Evolutionary conservation across 2,888 invertebrate species (phyloP).

Genomic region (Hypolimnas misippus): DNA sequence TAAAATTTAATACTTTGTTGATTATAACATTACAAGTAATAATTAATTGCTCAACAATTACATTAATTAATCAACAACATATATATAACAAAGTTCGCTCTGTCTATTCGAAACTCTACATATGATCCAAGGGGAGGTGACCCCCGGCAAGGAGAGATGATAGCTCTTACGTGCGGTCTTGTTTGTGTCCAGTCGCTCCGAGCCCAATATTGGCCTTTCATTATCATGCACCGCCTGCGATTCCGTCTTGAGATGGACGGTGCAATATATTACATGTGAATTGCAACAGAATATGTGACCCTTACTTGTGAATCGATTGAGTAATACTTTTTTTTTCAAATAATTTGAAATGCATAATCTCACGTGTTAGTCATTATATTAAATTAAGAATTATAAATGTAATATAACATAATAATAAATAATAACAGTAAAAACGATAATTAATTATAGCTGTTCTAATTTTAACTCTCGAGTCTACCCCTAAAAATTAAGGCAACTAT

Average conservation of each 20-base stretch:
- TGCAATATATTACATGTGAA: conserved; percentile 33
- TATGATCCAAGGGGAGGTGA: conserved; percentile 45
- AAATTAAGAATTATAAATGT: no score
- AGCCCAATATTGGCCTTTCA: conserved; percentile 71
- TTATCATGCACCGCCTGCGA: conserved; percentile 59
- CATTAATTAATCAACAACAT: no score
- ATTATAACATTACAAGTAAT: no score
- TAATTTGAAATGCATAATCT: neutral
- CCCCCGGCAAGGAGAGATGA: conserved; percentile 59
- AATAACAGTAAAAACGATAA: neutral
- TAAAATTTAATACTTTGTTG: no score
- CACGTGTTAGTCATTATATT: no score
- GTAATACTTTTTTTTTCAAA: neutral
- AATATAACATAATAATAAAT: neutral
- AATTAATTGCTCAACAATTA: no score
- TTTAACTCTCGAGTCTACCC: neutral
- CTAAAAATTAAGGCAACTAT: conserved; percentile 32
- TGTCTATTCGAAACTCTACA: conserved; percentile 49
- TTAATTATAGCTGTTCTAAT: neutral
- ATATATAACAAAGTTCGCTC: conserved; percentile 27
- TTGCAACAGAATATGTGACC: conserved; percentile 18
- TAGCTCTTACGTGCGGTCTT: conserved; percentile 71
- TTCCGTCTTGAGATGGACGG: conserved; percentile 47
- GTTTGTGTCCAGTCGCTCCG: conserved; percentile 68
- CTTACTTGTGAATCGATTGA: neutral